A percentile compares a stretch with the other conserved stretches of the same genome.
Evolutionary conservation across 2,888 invertebrate species (phyloP).

Genomic region (Oscheius sp.): DNA sequence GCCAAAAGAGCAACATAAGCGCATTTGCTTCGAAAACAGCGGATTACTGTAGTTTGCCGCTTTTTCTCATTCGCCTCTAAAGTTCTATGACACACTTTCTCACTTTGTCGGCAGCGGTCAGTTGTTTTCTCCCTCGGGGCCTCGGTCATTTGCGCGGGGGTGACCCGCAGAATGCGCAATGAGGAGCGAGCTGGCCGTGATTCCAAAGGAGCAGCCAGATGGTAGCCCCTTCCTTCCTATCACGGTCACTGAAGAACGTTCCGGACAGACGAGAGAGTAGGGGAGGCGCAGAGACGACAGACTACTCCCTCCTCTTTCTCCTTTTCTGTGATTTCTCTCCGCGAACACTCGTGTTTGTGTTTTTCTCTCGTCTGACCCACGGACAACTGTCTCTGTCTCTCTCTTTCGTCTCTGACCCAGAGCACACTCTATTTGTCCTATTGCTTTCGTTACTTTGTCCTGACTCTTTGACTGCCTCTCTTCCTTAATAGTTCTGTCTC

Average conservation of each 20-base stretch:
- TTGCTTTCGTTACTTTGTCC: too few species aligned
- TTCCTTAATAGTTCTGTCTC: too few species aligned
- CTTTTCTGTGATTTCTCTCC: background rate
- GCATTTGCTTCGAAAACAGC: background rate
- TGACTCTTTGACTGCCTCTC: too few species aligned
- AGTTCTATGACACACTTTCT: too few species aligned
- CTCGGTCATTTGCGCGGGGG: too few species aligned
- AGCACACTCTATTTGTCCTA: too few species aligned
- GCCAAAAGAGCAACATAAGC: background rate
- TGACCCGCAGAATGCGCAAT: too few species aligned
- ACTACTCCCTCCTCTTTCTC: background rate
- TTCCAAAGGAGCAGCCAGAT: background rate
- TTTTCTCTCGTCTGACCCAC: too few species aligned
- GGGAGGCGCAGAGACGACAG: slow-evolving; percentile 10
- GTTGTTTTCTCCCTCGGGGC: too few species aligned
- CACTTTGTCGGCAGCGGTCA: too few species aligned
- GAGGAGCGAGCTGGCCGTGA: too few species aligned
- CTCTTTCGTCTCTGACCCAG: background rate
- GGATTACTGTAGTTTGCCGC: background rate
- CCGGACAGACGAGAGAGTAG: slow-evolving; percentile 3
- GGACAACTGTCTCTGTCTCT: background rate
- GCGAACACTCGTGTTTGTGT: too few species aligned
- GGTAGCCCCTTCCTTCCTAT: background rate
- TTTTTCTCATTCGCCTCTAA: background rate
- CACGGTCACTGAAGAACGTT: slow-evolving; percentile 30